Evolutionary conservation across 2,797 vertebrate species (phyloP).

Genomic region (Mus spretus): DNA sequence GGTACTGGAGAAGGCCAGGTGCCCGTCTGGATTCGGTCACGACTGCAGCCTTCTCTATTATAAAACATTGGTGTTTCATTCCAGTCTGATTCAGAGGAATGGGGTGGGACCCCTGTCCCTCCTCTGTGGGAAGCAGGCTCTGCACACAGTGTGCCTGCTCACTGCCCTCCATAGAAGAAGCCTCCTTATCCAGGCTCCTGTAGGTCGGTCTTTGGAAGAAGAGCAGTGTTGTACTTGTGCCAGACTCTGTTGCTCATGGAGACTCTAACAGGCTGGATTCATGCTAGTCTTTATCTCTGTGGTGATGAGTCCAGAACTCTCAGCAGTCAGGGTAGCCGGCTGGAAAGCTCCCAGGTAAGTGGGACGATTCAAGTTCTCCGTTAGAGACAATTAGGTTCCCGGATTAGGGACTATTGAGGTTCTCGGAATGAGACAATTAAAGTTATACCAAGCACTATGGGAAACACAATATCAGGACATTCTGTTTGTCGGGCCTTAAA

Average conservation of each 20-base stretch:
- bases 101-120: background rate
- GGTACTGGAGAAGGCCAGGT: background rate
- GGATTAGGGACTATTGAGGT: too few species aligned
- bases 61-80: background rate
- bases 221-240: background rate
- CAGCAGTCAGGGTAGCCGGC: too few species aligned
- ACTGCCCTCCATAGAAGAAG: accelerated
- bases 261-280: background rate
- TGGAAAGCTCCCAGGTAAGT: too few species aligned
- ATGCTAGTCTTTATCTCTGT: background rate
- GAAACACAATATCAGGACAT: too few species aligned
- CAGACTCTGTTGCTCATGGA: background rate
- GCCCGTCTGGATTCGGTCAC: background rate
- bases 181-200: background rate
- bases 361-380: too few species aligned
- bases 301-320: background rate
- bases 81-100: background rate
- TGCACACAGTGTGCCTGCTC: background rate
- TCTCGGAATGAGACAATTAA: too few species aligned
- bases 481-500: too few species aligned
- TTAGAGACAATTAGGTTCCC: too few species aligned
- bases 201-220: background rate
- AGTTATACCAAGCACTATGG: too few species aligned
- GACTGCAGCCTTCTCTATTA: background rate
- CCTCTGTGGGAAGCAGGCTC: background rate